Base-by-base conservation (phyloP, 2,113 vertebrate genomes). In the Meles meles region DNA sequence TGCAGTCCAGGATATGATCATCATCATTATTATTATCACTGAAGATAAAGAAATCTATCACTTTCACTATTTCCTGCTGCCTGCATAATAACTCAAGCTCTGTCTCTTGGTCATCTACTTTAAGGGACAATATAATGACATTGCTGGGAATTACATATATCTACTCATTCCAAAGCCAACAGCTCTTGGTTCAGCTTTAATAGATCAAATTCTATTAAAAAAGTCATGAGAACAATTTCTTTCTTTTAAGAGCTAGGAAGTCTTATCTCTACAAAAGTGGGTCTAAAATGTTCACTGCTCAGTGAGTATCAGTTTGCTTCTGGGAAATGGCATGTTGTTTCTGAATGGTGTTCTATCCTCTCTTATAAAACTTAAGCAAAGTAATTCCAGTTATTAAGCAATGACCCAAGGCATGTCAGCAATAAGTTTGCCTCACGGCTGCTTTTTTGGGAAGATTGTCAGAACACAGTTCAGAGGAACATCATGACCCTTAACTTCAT, bases 11-110 rank as follows among this genome's bases (percentile, higher is more conserved):
- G 94, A 97, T 13, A 67, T 34, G 87, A 86, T 88, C 80, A 84
- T 88, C 82, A 95, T 80, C 29, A 89, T 67, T 85, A 94, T 83
- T 96, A 96, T 83, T 65, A 96, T 95, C 65, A 83, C 76, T 29
- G 69, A 67, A 96, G 95, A 97, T 72, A 96, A 97, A 98, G 49
- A 95, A 97, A 97, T 91, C 79, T 79, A 96, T 97, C 42, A 52
- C 71, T 97, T 97, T 97, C 80, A 96, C 72, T 93, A 79, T 80
- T 97, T 97, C 90, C 80, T 96, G 92, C 42, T 90, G 67, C 76
- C 92, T 67, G 59, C 65, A 49, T 95, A 97, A 98, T 98, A 97
- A 98, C 94, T 96, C 89, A 97, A 42, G 63, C 71, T 83, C 69
- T 97, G 87, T 59, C 86, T 63, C 86, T 59, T 97, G 95, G 76